Evolutionary conservation across 2,888 invertebrate genomes (phyloP), one percentile per base, ranked within the genome.

Genomic region (Xylota sylvarum): DNA sequence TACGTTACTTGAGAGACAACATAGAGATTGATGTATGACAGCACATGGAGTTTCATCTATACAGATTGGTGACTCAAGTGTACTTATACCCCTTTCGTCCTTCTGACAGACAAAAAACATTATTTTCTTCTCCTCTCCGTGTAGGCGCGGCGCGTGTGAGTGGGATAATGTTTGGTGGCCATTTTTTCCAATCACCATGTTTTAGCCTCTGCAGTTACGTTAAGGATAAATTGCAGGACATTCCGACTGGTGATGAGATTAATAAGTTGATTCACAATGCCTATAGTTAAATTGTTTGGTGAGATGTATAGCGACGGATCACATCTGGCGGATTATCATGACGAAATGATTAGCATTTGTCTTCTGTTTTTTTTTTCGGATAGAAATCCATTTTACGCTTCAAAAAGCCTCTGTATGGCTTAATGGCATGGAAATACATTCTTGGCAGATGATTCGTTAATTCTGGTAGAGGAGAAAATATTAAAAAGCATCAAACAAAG

Each of bases 311-410:
- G 43, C 27, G 30, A 43, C 55, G 56, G 80, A 46, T 7, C 74
- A 48, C 74, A 80, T 74, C 74, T 85, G 80, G 74, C 37, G 70
- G 76, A 85, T 80, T 80, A 80, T 80, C 84, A 32, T 76, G 80
- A 85, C 64, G 64, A 46, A 85, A 58, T 70, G 62, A 60, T 74
- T 46, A 60, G 58, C 74, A 85, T 85, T 85, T 76, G n/a, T 85
- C 80, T 76, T 65, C 23, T 35, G 58, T 78, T 35, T 56, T 78
- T 35, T 43, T 5, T 40, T 5, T 37, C 23, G n/a, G 23, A 14
- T 7, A 23, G n/a, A 52, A 82, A 55, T 52, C 58, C 48, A 76
- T 82, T 72, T 82, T 52, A 52, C 78, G 78, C 78, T 78, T 83
- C 58, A 32, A 64, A 30, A 65, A 52, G 27, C 46, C 43, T 43